These are phyloP conservation scores for Mactra quadrangularis DNA, from an alignment of 1,140 invertebrate species.

Conservation along the genomic window DNA sequence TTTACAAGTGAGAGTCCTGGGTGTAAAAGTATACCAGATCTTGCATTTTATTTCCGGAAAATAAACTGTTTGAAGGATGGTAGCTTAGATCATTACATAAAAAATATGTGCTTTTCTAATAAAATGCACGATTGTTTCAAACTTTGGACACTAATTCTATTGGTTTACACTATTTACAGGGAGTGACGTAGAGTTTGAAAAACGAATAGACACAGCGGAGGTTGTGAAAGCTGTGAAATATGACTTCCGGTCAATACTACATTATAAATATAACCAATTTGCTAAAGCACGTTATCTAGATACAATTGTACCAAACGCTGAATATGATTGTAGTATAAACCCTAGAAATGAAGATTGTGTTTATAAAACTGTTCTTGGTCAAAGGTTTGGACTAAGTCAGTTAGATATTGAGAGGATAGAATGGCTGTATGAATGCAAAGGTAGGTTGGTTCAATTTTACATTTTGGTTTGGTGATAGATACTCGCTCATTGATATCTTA, in stretches of 20 bases:
- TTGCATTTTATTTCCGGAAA: no score
- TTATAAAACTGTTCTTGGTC: slow-evolving; percentile 64
- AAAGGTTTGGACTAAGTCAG: slow-evolving; percentile 66
- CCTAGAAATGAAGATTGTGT: slow-evolving; percentile 59
- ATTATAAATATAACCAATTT: slow-evolving; percentile 50
- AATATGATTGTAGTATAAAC: no score
- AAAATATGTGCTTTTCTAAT: no score
- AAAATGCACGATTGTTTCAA: no score
- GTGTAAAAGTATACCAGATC: no score
- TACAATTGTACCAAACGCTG: slow-evolving; percentile 76
- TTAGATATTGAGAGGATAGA: slow-evolving; percentile 71
- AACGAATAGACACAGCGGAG: slow-evolving; percentile 1
- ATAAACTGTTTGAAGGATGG: no score
- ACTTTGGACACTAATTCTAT: no score
- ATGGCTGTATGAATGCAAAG: slow-evolving; percentile 72
- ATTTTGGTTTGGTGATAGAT: background rate
- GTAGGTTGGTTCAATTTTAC: background rate
- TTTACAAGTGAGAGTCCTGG: no score
- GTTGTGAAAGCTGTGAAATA: background rate
- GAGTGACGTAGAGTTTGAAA: background rate
- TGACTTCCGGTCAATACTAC: slow-evolving; percentile 33
- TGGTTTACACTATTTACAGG: no score
- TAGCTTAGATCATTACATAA: no score
- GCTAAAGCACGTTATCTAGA: background rate
- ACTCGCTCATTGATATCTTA: background rate